Evolutionary conservation across 1,140 invertebrate species (phyloP).

Genomic region (Hycleus phaleratus): DNA sequence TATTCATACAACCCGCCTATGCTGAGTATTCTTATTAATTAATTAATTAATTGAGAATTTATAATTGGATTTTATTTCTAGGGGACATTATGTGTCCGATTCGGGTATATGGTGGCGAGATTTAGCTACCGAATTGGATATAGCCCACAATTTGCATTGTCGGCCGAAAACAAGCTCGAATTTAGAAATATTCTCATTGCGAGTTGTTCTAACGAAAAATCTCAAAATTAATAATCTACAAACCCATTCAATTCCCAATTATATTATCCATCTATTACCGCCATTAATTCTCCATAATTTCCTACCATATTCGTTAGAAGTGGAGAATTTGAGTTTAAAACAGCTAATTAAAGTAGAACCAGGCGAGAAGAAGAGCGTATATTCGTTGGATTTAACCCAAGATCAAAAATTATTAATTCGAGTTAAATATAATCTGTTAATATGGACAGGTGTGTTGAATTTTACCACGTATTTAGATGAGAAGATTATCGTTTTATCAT

Average conservation of each 20-base stretch:
- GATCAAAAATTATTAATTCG: slow-evolving; percentile 54
- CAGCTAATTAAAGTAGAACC: slow-evolving; percentile 52
- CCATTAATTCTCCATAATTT: slow-evolving; percentile 69
- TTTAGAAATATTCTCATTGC: slow-evolving; percentile 54
- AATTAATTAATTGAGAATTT: slow-evolving; percentile 34
- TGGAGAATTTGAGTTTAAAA: slow-evolving; percentile 39
- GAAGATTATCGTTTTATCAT: slow-evolving; percentile 57
- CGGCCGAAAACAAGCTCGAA: slow-evolving; percentile 49
- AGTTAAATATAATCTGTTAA: slow-evolving; percentile 60
- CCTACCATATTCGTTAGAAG: slow-evolving; percentile 60
- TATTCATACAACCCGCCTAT: slow-evolving; percentile 66
- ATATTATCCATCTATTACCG: slow-evolving; percentile 61
- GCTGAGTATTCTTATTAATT: slow-evolving; percentile 52
- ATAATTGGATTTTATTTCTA: slow-evolving; percentile 31
- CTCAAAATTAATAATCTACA: slow-evolving; percentile 37
- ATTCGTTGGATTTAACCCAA: slow-evolving; percentile 54
- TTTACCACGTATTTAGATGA: slow-evolving; percentile 61
- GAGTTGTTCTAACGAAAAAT: slow-evolving; percentile 44
- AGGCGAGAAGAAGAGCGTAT: slow-evolving; percentile 61
- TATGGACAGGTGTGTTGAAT: slow-evolving; percentile 64
- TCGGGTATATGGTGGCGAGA: slow-evolving; percentile 76
- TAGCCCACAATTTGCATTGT: slow-evolving; percentile 54
- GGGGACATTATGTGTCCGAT: slow-evolving; percentile 59
- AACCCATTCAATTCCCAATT: slow-evolving; percentile 58
- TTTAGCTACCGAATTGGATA: slow-evolving; percentile 54